A percentile compares a stretch with the other conserved stretches of the same genome.
These are phyloP conservation scores for Pararge aegeria DNA, from an alignment of 1,140 invertebrate genomes.

Conservation along the genomic window DNA sequence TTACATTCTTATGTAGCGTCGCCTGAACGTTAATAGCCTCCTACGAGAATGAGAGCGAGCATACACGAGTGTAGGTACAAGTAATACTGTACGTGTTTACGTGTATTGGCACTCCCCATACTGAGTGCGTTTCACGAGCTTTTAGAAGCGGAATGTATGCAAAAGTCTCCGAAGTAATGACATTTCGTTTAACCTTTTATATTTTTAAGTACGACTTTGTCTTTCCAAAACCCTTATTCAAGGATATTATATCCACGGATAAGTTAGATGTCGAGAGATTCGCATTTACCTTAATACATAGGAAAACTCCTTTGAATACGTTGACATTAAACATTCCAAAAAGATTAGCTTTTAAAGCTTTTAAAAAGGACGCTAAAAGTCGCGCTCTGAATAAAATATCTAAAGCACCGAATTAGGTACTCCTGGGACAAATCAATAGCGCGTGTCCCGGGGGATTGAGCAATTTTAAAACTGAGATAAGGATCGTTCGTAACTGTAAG, in stretches of 20 bases:
- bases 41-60: constrained; percentile 38
- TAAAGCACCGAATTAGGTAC: constrained; percentile 63
- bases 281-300: background rate
- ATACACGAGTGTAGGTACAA: constrained; percentile 35
- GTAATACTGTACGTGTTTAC: constrained; percentile 14
- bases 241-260: constrained; percentile 16
- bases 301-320: background rate
- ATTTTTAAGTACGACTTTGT: constrained; percentile 53
- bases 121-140: constrained; percentile 50
- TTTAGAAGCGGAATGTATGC: constrained; percentile 58
- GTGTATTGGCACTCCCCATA: constrained; percentile 28
- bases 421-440: constrained; percentile 72
- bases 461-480: constrained; percentile 79
- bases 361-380: constrained; percentile 34
- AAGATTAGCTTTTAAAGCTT: background rate
- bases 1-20: constrained; percentile 67
- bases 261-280: background rate
- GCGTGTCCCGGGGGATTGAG: constrained; percentile 61
- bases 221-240: constrained; percentile 48
- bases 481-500: constrained; percentile 69
- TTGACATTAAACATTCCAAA: background rate
- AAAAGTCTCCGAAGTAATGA: constrained; percentile 58
- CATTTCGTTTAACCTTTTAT: constrained; percentile 64
- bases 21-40: constrained; percentile 72
- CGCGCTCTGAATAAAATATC: constrained; percentile 56